Conservation (phyloP, 2,113 vertebrate genomes). For the Typhlomys cinereus region DNA sequence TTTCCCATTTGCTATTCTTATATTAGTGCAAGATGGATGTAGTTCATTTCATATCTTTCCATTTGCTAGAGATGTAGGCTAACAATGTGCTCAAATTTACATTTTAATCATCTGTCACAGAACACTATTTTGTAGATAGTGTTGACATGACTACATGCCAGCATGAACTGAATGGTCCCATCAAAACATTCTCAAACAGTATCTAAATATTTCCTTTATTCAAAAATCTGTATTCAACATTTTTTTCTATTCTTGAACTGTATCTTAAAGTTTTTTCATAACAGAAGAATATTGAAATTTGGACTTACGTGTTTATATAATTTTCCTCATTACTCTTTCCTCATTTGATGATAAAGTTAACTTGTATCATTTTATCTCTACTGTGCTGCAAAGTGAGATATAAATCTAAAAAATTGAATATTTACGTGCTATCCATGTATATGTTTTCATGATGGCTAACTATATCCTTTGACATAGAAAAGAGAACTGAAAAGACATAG, state of each 20-base stretch:
- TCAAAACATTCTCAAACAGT: constrained; percentile 31
- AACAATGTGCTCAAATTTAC: not conserved
- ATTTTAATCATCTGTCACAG: constrained; percentile 51
- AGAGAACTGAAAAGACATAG: not conserved
- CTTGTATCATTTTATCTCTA: not conserved
- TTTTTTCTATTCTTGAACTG: constrained; percentile 8
- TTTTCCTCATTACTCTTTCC: not conserved
- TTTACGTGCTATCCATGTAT: too few relatives aligned
- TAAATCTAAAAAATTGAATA: too few relatives aligned
- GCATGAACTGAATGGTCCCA: not conserved
- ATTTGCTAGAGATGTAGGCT: not conserved
- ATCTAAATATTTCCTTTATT: constrained; percentile 32
- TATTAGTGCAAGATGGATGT: not conserved
- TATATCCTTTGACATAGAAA: not conserved
- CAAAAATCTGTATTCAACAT: constrained; percentile 12
- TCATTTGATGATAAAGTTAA: not conserved
- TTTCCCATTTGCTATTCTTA: not conserved
- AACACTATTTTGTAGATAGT: constrained; percentile 35
- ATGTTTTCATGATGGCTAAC: too few relatives aligned
- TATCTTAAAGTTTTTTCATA: not conserved
- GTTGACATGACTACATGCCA: not conserved
- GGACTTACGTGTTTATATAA: not conserved
- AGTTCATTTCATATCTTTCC: constrained; percentile 15
- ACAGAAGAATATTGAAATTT: not conserved
- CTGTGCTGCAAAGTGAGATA: not conserved